Conservation (phyloP, 2,888 invertebrate genomes). For the Pheosia tremula region DNA sequence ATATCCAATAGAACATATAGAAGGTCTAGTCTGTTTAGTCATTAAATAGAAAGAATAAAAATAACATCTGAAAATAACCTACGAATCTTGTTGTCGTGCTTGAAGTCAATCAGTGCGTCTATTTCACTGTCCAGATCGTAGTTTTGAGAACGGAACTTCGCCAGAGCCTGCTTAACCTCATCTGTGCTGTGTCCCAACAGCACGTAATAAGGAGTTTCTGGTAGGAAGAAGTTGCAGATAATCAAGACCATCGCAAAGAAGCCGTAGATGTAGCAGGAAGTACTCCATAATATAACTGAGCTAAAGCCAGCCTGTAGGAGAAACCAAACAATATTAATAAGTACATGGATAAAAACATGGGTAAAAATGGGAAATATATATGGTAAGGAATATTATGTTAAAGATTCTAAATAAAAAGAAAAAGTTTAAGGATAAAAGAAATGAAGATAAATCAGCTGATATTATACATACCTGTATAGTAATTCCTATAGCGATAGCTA, state of each 20-base stretch:
- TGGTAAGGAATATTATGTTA: no score
- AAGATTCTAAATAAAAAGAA: no score
- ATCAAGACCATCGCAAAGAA: conserved; percentile 36
- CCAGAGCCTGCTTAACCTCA: conserved; percentile 37
- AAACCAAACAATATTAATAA: no score
- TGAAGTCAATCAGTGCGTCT: conserved; percentile 54
- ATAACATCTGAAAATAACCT: conserved; percentile 45
- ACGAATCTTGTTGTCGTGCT: conserved; percentile 57
- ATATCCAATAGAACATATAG: no score
- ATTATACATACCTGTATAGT: conserved; percentile 59
- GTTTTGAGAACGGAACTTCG: conserved; percentile 46
- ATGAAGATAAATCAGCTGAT: not conserved
- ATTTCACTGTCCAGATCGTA: conserved; percentile 54
- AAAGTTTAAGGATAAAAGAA: not conserved
- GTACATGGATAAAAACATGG: no score
- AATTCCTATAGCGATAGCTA: conserved; percentile 87
- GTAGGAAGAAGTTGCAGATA: conserved; percentile 43
- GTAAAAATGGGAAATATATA: no score
- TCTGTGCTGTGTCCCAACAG: conserved; percentile 42
- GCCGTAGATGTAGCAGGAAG: conserved; percentile 45
- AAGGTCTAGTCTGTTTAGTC: not conserved
- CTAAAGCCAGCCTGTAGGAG: conserved; percentile 55
- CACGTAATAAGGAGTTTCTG: conserved; percentile 63
- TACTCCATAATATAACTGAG: conserved; percentile 47
- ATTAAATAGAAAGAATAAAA: conserved; percentile 10